Evolutionary conservation across 2,113 vertebrate species (phyloP).

Genomic region (Chrysemys picta): DNA sequence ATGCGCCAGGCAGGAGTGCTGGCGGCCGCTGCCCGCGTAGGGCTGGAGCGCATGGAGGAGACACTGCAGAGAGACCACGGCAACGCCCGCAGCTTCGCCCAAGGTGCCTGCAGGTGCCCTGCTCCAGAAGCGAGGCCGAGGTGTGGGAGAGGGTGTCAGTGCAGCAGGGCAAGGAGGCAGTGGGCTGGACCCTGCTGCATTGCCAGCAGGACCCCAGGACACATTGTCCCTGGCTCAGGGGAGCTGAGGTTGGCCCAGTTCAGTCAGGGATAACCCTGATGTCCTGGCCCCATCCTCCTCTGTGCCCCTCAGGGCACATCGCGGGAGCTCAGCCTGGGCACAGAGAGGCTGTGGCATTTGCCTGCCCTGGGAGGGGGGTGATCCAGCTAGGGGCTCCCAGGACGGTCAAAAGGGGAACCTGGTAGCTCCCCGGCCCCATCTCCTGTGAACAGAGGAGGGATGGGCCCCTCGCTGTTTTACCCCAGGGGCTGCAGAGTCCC

Average conservation of each 20-base stretch:
- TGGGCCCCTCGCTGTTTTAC: background rate
- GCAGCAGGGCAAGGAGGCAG: too few relatives aligned
- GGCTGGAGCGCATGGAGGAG: conserved; percentile 73
- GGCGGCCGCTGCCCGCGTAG: conserved; percentile 83
- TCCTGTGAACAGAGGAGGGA: background rate
- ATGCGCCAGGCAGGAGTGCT: conserved; percentile 85
- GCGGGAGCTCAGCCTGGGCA: background rate
- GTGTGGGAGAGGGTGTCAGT: too few relatives aligned
- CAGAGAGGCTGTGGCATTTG: background rate
- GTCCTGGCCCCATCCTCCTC: background rate
- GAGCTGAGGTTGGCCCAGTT: too few relatives aligned
- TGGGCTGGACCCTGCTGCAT: background rate
- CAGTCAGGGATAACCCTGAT: accelerated
- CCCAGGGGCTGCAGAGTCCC: background rate
- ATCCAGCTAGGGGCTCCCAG: accelerated
- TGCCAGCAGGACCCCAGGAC: too few relatives aligned
- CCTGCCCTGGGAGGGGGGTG: accelerated
- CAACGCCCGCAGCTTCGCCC: conserved; percentile 82
- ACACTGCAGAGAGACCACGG: conserved; percentile 82
- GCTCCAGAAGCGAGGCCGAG: accelerated
- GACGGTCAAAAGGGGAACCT: background rate
- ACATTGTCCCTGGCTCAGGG: background rate
- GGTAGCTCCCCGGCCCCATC: background rate
- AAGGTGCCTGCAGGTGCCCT: conserved; percentile 70
- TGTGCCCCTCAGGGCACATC: background rate